Evolutionary conservation across 2,797 vertebrate genomes (phyloP).

Genomic region (Australoheros facetus): DNA sequence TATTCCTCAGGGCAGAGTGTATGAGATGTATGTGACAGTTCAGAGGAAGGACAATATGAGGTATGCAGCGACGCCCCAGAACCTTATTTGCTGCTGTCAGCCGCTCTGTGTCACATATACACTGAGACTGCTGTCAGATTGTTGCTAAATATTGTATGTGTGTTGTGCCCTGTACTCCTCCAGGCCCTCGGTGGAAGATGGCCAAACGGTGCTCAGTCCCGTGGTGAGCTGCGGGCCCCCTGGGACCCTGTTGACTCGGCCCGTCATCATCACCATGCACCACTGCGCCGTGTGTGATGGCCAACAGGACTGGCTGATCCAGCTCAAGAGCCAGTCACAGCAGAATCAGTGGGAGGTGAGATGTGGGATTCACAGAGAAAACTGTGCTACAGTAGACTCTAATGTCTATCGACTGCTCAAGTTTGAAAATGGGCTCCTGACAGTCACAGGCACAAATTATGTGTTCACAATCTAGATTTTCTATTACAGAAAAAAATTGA

Average conservation of each 20-base stretch:
- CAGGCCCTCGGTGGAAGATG: constrained; percentile 92
- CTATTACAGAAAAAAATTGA: not conserved
- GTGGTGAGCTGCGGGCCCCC: constrained; percentile 96
- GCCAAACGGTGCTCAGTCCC: constrained; percentile 91
- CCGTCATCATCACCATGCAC: constrained; percentile 93
- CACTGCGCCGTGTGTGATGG: constrained; percentile 92
- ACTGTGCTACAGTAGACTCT: not conserved
- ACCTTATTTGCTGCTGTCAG: constrained; percentile 52
- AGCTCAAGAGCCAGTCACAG: constrained; percentile 90
- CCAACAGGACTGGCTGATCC: constrained; percentile 95
- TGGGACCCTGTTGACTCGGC: constrained; percentile 91
- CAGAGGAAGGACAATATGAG: constrained; percentile 98
- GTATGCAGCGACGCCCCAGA: constrained; percentile 75
- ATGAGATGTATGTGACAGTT: constrained; percentile 98
- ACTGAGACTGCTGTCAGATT: constrained; percentile 39
- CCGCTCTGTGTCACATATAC: constrained; percentile 30
- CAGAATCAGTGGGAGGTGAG: constrained; percentile 97
- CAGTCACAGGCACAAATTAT: not conserved
- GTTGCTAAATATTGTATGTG: constrained; percentile 36
- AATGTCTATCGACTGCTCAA: not conserved
- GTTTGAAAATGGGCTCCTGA: constrained; percentile 22
- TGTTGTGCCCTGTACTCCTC: constrained; percentile 27
- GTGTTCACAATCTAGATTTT: not conserved
- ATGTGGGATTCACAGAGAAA: not conserved
- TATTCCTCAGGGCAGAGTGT: constrained; percentile 95